Conservation (phyloP, 2,797 vertebrate genomes). For the Jordanella pulchra region DNA sequence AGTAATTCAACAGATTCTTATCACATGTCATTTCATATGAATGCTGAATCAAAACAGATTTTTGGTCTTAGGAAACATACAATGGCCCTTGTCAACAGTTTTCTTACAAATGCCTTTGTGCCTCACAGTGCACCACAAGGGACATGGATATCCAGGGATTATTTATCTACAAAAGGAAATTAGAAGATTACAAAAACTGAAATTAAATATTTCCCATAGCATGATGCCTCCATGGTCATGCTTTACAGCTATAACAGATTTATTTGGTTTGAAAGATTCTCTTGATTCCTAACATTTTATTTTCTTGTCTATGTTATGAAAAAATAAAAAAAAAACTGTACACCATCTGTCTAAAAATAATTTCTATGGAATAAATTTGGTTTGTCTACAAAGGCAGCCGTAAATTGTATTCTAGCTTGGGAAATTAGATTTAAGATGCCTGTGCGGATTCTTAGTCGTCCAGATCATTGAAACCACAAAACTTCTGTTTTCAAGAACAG, state of each 20-base stretch:
- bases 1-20: background rate
- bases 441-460: too few relatives aligned
- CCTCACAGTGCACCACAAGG: background rate
- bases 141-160: background rate
- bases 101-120: background rate
- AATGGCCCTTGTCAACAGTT: background rate
- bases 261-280: background rate
- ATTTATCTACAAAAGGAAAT: too few relatives aligned
- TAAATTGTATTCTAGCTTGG: background rate
- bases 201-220: background rate
- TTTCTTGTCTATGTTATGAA: background rate
- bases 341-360: background rate
- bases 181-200: background rate
- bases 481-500: too few relatives aligned
- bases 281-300: background rate
- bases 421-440: background rate
- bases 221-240: background rate
- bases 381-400: background rate
- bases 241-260: background rate
- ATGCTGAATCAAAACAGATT: background rate
- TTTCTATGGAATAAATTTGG: background rate
- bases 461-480: too few relatives aligned
- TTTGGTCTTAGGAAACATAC: background rate
- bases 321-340: background rate
- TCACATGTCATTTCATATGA: background rate